Percentiles rank a stretch among this genome's conserved stretches.
Evolutionary conservation across 1,140 invertebrate species (phyloP).

Genomic region (Drosophila bifasciata): DNA sequence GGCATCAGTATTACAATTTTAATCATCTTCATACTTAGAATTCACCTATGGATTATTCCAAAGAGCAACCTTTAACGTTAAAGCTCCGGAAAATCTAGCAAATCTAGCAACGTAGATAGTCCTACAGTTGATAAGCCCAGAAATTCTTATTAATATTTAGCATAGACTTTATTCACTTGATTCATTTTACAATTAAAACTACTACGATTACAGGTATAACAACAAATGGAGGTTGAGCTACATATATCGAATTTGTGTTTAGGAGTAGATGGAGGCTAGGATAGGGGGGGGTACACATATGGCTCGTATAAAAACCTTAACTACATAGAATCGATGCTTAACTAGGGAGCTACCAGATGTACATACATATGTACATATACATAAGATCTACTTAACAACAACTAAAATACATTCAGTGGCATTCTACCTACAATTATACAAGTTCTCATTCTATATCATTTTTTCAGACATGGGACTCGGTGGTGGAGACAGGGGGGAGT

Average conservation of each 20-base stretch:
- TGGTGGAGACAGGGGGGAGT: constrained; percentile 2
- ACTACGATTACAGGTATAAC: constrained; percentile 63
- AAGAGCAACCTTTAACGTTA: too few species aligned
- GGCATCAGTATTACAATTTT: too few species aligned
- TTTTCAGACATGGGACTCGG: constrained; percentile 31
- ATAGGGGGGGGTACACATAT: constrained; percentile 51
- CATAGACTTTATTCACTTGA: constrained; percentile 72
- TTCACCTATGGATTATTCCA: too few species aligned
- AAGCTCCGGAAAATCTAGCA: too few species aligned
- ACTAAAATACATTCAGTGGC: constrained; percentile 81
- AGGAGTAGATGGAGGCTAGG: constrained; percentile 18
- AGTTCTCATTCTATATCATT: constrained; percentile 4
- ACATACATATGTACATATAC: constrained; percentile 16
- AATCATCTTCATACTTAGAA: too few species aligned
- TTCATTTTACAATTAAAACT: constrained; percentile 66
- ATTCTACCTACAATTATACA: constrained; percentile 56
- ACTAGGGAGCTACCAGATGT: constrained; percentile 38
- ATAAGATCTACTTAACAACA: constrained; percentile 70
- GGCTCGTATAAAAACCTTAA: constrained; percentile 69
- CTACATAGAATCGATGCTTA: constrained; percentile 41
- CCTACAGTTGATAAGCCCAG: background rate
- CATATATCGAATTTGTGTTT: constrained; percentile 45
- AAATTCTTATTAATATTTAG: constrained; percentile 53
- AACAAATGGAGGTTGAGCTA: constrained; percentile 65
- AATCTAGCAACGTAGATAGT: too few species aligned